Percentiles rank a stretch among this genome's conserved stretches.
Conservation (phyloP, 2,888 invertebrate species). For the Cataglyphis altisquamis region DNA sequence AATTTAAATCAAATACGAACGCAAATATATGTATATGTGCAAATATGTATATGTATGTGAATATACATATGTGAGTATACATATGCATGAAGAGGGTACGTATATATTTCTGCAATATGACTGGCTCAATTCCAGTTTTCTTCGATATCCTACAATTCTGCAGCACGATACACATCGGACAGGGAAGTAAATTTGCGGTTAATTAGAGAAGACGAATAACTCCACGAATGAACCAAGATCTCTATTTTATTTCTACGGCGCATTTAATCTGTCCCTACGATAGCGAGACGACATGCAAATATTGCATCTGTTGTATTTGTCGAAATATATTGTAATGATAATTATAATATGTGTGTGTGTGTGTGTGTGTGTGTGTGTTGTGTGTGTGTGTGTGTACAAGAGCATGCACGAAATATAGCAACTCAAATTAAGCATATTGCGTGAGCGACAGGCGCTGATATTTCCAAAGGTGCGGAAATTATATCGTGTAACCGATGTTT, state of each 20-base stretch:
- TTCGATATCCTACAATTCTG: constrained; percentile 49
- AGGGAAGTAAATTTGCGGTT: constrained; percentile 69
- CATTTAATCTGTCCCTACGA: constrained; percentile 65
- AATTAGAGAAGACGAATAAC: constrained; percentile 80
- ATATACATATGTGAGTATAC: constrained; percentile 62
- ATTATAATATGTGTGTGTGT: background rate
- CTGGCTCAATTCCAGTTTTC: constrained; percentile 78
- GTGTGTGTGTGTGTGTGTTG: background rate
- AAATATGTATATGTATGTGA: no score
- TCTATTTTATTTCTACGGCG: constrained; percentile 74
- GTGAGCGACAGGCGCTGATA: constrained; percentile 22
- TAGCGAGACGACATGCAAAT: constrained; percentile 15
- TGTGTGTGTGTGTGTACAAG: no score
- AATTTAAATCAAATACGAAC: constrained; percentile 81
- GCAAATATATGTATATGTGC: constrained; percentile 39
- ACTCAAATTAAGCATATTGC: constrained; percentile 31
- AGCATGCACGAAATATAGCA: background rate
- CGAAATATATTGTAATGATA: background rate
- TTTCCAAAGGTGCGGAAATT: constrained; percentile 51
- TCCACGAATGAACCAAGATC: constrained; percentile 46
- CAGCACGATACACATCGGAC: constrained; percentile 29
- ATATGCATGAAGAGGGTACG: constrained; percentile 28
- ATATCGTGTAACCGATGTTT: constrained; percentile 41
- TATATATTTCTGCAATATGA: constrained; percentile 62
- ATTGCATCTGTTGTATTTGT: background rate